A percentile compares a stretch with the other conserved stretches of the same genome.
phyloP scores from a whole-genome alignment of 2,113 vertebrate species.

The Acrocephalus kingi region DNA sequence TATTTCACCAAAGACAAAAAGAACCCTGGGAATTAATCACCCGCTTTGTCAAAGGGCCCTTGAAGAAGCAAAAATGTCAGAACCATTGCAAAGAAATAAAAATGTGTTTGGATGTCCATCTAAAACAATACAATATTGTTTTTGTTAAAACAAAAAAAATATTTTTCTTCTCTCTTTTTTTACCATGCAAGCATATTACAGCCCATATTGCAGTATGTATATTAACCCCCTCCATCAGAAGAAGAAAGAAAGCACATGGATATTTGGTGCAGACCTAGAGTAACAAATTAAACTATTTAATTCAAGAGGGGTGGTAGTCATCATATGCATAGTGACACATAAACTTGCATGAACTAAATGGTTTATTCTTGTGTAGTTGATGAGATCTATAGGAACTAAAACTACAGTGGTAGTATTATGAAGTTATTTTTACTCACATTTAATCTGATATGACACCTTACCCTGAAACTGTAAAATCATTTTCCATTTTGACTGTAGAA shows the following conservation, averaged over 20 bases:
- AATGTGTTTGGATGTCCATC: not conserved
- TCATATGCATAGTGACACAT: not conserved
- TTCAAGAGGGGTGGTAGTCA: not conserved
- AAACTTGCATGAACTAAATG: not conserved
- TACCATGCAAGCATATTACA: not conserved
- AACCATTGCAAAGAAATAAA: not conserved
- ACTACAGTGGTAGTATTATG: not conserved
- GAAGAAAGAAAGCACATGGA: not conserved
- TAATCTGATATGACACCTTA: not conserved
- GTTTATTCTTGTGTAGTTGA: not conserved
- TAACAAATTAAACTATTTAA: not conserved
- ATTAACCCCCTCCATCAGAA: not conserved
- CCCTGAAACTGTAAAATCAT: not conserved
- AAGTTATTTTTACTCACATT: not conserved
- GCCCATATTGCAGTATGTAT: not conserved
- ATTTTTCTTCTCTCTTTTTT: not conserved
- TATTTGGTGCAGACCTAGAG: not conserved
- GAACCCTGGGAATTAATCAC: not conserved
- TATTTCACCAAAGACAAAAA: constrained; percentile 10
- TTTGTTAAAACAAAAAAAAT: not conserved
- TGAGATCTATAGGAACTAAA: not conserved
- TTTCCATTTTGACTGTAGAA: not conserved
- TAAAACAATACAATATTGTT: not conserved
- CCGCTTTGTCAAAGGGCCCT: not conserved
- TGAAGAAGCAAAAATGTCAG: not conserved